phyloP scores from a whole-genome alignment of 2,113 vertebrate species.

The Plecturocebus donacophilus region DNA sequence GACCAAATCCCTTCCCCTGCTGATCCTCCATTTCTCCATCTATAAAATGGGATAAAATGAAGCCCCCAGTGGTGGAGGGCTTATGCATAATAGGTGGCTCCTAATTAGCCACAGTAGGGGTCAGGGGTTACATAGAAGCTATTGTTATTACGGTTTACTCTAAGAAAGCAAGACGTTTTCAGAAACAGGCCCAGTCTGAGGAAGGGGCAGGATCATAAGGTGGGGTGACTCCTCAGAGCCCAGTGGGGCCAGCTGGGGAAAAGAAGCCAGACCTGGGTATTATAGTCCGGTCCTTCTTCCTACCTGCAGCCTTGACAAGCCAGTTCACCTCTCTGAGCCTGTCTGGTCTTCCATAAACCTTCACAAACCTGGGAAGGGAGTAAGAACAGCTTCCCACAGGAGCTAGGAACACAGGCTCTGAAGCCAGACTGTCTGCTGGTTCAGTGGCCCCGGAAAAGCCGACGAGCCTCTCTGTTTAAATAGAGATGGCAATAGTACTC shows the following conservation, averaged over 20 bases:
- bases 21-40: not conserved
- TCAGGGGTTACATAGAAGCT: not conserved
- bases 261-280: not conserved
- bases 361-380: not conserved
- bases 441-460: not conserved
- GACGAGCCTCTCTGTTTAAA: not conserved
- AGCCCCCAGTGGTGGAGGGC: not conserved
- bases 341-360: too few relatives aligned
- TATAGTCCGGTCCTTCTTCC: too few relatives aligned
- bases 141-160: not conserved
- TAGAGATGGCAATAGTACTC: not conserved
- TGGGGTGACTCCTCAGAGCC: not conserved
- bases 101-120: not conserved
- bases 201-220: not conserved
- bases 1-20: not conserved
- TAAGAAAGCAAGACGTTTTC: not conserved
- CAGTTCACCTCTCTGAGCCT: not conserved
- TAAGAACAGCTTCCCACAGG: not conserved
- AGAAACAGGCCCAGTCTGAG: not conserved
- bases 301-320: rapidly evolving
- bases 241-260: not conserved
- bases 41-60: not conserved
- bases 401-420: not conserved
- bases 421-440: not conserved
- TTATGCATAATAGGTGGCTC: not conserved